Conservation (phyloP, 2,797 vertebrate species). For the Phalanger gymnotis region DNA sequence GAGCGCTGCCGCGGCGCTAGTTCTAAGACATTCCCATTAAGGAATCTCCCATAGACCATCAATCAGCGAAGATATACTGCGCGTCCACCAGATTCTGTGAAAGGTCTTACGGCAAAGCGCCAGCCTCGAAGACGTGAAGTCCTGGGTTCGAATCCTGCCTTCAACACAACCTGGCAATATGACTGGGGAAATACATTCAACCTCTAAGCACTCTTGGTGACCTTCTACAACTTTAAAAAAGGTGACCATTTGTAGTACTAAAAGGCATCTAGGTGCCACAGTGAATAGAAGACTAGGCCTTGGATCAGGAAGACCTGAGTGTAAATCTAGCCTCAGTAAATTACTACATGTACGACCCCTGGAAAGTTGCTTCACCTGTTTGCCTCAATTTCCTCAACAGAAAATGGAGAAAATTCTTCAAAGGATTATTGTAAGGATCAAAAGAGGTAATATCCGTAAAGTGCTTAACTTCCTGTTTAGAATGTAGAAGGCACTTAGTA, state of each 20-base stretch:
- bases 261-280: no score
- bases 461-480: background rate
- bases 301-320: background rate
- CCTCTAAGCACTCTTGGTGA: background rate
- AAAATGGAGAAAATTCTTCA: background rate
- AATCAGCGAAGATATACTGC: background rate
- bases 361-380: background rate
- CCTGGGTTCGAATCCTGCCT: no score
- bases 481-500: background rate
- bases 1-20: no score
- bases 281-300: no score
- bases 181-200: background rate
- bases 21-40: background rate
- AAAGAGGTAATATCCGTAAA: no score
- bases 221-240: background rate
- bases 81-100: background rate
- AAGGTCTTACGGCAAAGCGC: background rate
- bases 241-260: background rate
- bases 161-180: background rate
- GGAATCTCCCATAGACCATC: background rate
- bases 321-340: background rate
- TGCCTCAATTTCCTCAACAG: background rate
- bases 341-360: background rate
- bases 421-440: background rate
- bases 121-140: background rate